Evolutionary conservation across 1,140 invertebrate species (phyloP), one percentile per base, ranked within the genome.

Genomic region (Glomeris maerens): DNA sequence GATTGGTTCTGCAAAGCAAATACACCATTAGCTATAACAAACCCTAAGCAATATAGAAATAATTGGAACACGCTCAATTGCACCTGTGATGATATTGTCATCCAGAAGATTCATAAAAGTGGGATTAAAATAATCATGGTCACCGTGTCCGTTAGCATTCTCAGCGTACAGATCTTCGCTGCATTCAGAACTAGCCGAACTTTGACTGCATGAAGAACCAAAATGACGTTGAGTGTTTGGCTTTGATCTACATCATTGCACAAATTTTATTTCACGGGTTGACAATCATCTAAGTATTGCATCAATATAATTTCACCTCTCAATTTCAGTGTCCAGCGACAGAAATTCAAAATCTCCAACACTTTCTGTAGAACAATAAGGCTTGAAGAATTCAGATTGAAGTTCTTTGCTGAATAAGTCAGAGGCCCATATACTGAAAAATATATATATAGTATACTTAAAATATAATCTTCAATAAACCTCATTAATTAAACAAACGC

Each of bases 341-440:
- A 25, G 40, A 42, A 42, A 5, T 42, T 21, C 40, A 42, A 42
- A 42, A 5, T 42, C 40, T 7, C n/a, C n/a, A n/a, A n/a, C n/a
- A n/a, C n/a, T n/a, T n/a, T n/a, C n/a, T n/a, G n/a, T n/a, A n/a
- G n/a, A n/a, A n/a, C n/a, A n/a, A n/a, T n/a, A n/a, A n/a, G n/a
- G n/a, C n/a, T n/a, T n/a, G n/a, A n/a, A n/a, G n/a, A n/a, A n/a
- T n/a, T n/a, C n/a, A n/a, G n/a, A n/a, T n/a, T n/a, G n/a, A n/a
- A n/a, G n/a, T n/a, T n/a, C n/a, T n/a, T n/a, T n/a, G n/a, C n/a
- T n/a, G n/a, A n/a, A n/a, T n/a, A n/a, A n/a, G n/a, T n/a, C n/a
- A n/a, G n/a, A n/a, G n/a, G n/a, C n/a, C n/a, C n/a, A n/a, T n/a
- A n/a, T n/a, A n/a, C n/a, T n/a, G n/a, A n/a, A n/a, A n/a, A n/a